phyloP scores from a whole-genome alignment of 2,888 invertebrate species.

The Agrochola lota region DNA sequence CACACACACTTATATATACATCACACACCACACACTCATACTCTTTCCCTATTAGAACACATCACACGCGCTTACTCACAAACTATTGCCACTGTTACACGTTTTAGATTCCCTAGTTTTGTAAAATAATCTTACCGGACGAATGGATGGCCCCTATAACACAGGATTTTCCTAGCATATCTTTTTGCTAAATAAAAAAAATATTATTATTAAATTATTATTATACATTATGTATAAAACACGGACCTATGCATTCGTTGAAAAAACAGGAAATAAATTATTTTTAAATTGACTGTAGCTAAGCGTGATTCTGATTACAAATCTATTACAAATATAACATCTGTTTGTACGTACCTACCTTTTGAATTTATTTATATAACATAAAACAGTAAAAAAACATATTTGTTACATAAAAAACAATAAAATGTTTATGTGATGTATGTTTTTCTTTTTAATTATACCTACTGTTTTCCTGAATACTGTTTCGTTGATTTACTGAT shows the following conservation, averaged over 20 bases:
- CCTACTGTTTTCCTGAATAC: not conserved
- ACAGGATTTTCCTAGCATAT: no score
- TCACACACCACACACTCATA: no score
- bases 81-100: no score
- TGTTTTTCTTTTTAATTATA: not conserved
- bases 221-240: slow-evolving; percentile 6
- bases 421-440: not conserved
- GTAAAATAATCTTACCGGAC: no score
- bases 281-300: slow-evolving; percentile 10
- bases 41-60: no score
- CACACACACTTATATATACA: no score
- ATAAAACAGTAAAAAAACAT: not conserved
- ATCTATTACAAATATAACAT: slow-evolving; percentile 11
- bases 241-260: not conserved
- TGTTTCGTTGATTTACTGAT: no score
- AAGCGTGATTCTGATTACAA: slow-evolving; percentile 9
- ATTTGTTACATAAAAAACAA: not conserved
- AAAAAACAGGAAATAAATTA: slow-evolving; percentile 36
- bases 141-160: no score
- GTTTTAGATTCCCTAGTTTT: no score
- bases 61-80: no score
- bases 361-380: not conserved
- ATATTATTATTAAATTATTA: no score
- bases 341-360: not conserved
- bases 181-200: no score